Evolutionary conservation across 2,113 vertebrate species (phyloP), one percentile per base, ranked within the genome.

Genomic region (Otocyon megalotis): DNA sequence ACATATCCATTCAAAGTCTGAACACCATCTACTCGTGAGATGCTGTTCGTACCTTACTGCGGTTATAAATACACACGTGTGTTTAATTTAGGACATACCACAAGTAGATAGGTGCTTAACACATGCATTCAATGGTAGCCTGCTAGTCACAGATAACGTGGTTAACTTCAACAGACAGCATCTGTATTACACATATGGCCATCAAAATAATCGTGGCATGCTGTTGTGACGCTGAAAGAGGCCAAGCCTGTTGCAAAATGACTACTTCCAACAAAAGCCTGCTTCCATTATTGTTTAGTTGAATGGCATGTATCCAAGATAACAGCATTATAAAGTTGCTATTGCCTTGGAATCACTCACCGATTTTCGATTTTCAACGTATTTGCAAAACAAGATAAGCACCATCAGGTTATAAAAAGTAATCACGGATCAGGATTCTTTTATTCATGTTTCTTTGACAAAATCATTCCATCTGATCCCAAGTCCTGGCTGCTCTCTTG

Each of bases 341-440:
- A 26, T 63, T 97, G 94, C 71, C 54, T 97, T 85, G 88, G 48
- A 95, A 32, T 91, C 85, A 95, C 69, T 85, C 93, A 69, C 3
- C 84, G 74, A 90, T 96, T 96, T 77, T 93, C 79, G 74, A 90
- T 96, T 96, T 77, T 93, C 79, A 95, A 87, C 6, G 32, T 63
- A 83, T 88, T 88, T 95, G 65, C 87, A 97, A 95, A 85, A 79
- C 97, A 96, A 84, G 94, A 94, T 88, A 97, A 95, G 88, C 53
- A 90, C 54, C 32, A 91, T 20, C 20, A 72, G 32, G 16, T 89
- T 96, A 76, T 95, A 90, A 96, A 95, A 98, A 79, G 0, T 24
- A 56, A 54, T 67, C 95, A 88, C 14, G 86, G 92, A 95, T 94
- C 0, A 67, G 43, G 4, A 79, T 86, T 72, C 94, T 63, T 56